Conservation (phyloP, 2,888 invertebrate genomes). For the Hemaris fuciformis region DNA sequence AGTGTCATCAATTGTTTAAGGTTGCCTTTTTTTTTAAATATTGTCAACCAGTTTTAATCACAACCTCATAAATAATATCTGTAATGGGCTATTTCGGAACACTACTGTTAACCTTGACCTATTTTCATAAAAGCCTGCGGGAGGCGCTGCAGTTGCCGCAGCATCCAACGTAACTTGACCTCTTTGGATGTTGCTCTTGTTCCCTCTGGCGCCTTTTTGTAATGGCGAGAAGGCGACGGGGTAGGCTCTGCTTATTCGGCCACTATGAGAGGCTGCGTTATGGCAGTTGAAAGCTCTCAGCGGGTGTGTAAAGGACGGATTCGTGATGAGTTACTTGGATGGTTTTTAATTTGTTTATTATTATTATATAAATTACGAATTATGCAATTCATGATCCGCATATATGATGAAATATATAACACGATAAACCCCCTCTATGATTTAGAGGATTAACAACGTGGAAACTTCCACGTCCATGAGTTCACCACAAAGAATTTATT, state of each 20-base stretch:
- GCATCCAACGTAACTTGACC: conserved; percentile 37
- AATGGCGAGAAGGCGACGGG: conserved; percentile 15
- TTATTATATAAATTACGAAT: neutral
- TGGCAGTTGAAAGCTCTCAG: conserved; percentile 53
- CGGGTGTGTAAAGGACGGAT: conserved; percentile 41
- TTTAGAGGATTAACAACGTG: no score
- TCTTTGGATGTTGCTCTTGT: conserved; percentile 21
- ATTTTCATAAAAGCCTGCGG: conserved; percentile 54
- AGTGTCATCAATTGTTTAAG: neutral
- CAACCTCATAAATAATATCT: neutral
- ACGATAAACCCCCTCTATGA: no score
- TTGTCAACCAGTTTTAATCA: neutral
- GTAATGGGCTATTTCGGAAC: conserved; percentile 10
- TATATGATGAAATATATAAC: no score
- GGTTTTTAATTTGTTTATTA: conserved; percentile 7
- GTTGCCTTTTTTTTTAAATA: neutral
- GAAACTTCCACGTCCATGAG: no score
- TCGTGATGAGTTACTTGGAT: conserved; percentile 23
- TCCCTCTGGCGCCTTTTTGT: conserved; percentile 17
- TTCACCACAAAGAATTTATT: no score
- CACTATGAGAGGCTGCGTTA: conserved; percentile 43
- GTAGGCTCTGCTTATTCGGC: conserved; percentile 30
- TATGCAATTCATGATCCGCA: neutral
- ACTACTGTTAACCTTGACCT: conserved; percentile 46
- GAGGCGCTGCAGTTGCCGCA: conserved; percentile 52